Evolutionary conservation across 2,888 invertebrate species (phyloP), one percentile per base, ranked within the genome.

Genomic region (Melanostoma mellinum): DNA sequence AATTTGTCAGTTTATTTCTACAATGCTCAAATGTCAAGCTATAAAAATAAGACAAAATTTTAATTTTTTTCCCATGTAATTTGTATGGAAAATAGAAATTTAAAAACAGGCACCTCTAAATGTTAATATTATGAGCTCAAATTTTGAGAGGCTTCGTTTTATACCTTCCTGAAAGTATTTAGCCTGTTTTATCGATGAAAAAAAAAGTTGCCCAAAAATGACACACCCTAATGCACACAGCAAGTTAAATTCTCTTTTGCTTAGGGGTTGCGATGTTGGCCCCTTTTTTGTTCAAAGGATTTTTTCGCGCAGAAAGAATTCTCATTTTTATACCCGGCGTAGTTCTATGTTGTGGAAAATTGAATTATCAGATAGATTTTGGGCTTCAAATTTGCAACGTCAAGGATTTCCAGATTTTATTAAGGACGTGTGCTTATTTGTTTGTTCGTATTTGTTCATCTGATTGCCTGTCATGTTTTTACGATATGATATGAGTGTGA

Each of bases 381-480:
- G 79, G 74, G 74, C 79, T 84, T 60, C 38, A 68, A 79, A 79
- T 84, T 73, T 79, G 84, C 84, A 79, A 79, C 84, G 84, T 84
- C 79, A 84, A 84, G 79, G 55, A 79, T 84, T 79, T 71, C 30
- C 6, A 75, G 74, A 79, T 84, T 75, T 79, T 79, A 84, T 84
- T 84, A 71, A 74, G 84, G 79, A 84, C 84, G 84, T 84, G 84
- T 84, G 84, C 79, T 79, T 79, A 75, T 79, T 84, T 84, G 84
- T 79, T 84, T 84, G 74, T 56, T 75, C 74, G 69, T 77, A 84
- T 84, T 84, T 84, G 78, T 79, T 74, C 69, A 75, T 79, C 65
- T 79, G 79, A 84, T 84, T 84, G 79, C 71, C 79, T 56, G 84
- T 60, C 36, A 71, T 63, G 65, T 69, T 71, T 67, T 71, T 71